phyloP scores from a whole-genome alignment of 2,113 vertebrate species.

The Sorex fumeus region DNA sequence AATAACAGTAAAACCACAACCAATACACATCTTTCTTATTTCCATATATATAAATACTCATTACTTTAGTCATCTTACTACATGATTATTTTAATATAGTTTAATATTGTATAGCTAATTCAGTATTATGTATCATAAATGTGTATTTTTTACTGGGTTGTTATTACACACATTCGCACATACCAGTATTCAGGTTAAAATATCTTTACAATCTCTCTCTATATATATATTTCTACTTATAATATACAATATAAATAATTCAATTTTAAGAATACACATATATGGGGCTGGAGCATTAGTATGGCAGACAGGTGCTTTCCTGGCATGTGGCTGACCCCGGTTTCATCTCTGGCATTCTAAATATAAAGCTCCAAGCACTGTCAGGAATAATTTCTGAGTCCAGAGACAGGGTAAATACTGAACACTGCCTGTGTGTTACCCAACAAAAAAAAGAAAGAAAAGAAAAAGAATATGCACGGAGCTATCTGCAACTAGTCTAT shows the following conservation, averaged over 20 bases:
- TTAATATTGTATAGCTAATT: neutral
- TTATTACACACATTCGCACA: neutral
- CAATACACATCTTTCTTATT: neutral
- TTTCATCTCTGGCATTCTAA: too few relatives aligned
- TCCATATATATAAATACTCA: neutral
- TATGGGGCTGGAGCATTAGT: too few relatives aligned
- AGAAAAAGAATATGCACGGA: too few relatives aligned
- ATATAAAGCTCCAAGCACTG: too few relatives aligned
- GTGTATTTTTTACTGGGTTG: neutral
- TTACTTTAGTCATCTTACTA: slow-evolving; percentile 10
- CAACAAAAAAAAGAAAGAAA: too few relatives aligned
- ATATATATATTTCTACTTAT: neutral
- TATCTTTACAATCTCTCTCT: neutral
- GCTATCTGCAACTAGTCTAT: neutral
- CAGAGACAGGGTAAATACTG: too few relatives aligned
- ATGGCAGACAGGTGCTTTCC: too few relatives aligned
- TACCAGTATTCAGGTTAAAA: neutral
- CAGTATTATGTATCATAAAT: neutral
- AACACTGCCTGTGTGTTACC: too few relatives aligned
- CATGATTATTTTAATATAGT: neutral
- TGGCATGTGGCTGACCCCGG: too few relatives aligned
- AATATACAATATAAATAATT: neutral
- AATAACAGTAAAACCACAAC: neutral
- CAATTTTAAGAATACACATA: neutral
- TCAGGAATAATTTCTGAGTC: too few relatives aligned